Percentiles rank a stretch among this genome's conserved stretches.
phyloP scores from a whole-genome alignment of 2,888 invertebrate species.

The Conomelus anceps region DNA sequence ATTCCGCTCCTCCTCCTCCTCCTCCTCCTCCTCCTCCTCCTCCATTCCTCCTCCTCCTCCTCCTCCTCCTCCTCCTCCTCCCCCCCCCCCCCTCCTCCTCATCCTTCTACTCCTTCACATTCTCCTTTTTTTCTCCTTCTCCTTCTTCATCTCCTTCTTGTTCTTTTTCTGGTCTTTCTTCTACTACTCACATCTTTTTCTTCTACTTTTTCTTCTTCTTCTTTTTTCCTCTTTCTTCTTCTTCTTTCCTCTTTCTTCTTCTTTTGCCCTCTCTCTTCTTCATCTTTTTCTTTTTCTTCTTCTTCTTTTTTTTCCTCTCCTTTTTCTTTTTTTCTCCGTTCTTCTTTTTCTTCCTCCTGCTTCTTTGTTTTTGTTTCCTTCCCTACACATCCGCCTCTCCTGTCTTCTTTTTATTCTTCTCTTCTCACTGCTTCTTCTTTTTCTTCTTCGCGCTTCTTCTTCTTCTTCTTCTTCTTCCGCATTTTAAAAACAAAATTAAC shows the following conservation, averaged over 20 bases:
- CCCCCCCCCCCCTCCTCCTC: not conserved
- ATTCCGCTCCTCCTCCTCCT: not conserved
- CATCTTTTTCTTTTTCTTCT: not conserved
- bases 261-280: too few species aligned
- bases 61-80: not conserved
- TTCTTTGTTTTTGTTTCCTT: not conserved
- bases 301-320: too few species aligned
- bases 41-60: not conserved
- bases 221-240: too few species aligned
- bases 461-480: not conserved
- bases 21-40: not conserved
- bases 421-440: not conserved
- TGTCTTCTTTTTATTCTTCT: not conserved
- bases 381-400: not conserved
- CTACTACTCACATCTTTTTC: too few species aligned
- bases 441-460: not conserved
- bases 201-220: too few species aligned
- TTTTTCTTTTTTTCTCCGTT: too few species aligned
- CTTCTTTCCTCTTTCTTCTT: too few species aligned
- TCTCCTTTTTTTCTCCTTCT: not conserved
- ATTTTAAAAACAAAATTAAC: not conserved
- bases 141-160: not conserved
- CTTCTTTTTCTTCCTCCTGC: too few species aligned
- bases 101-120: not conserved
- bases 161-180: too few species aligned